Evolutionary conservation across 2,888 invertebrate genomes (phyloP).

Genomic region (Cryptocephalus moraei): DNA sequence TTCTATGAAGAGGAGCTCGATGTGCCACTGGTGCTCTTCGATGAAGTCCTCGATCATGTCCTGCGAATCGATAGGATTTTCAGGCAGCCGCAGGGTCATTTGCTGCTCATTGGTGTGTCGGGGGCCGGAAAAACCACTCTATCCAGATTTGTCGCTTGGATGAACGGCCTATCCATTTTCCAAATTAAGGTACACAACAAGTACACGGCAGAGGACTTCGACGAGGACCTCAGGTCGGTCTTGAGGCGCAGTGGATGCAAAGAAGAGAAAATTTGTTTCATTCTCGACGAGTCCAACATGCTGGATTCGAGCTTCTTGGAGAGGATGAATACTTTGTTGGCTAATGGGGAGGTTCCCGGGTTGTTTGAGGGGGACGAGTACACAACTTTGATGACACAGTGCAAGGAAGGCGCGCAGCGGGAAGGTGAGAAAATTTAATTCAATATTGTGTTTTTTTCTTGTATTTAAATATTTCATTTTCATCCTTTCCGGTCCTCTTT

Average conservation of each 20-base stretch:
- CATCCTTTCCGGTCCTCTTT: not conserved
- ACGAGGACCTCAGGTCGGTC: slow-evolving; percentile 91
- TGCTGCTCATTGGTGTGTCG: slow-evolving; percentile 94
- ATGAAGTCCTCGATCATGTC: slow-evolving; percentile 99
- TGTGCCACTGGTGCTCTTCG: slow-evolving; percentile 94
- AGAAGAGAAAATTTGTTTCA: slow-evolving; percentile 98
- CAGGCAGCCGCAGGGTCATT: slow-evolving; percentile 96
- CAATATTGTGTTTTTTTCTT: not conserved
- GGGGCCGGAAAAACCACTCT: slow-evolving; percentile 99
- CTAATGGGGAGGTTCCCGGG: slow-evolving; percentile 96
- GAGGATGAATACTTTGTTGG: slow-evolving; percentile 96
- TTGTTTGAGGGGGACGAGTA: slow-evolving; percentile 96
- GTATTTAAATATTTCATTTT: slow-evolving; percentile 2
- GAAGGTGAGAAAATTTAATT: slow-evolving; percentile 47
- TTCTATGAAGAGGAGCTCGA: slow-evolving; percentile 99
- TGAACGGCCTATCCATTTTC: slow-evolving; percentile 98
- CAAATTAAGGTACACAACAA: slow-evolving; percentile 99
- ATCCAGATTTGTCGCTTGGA: slow-evolving; percentile 99
- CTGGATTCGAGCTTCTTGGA: slow-evolving; percentile 97
- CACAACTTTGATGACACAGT: slow-evolving; percentile 98
- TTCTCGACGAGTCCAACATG: slow-evolving; percentile 98
- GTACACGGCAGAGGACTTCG: slow-evolving; percentile 97
- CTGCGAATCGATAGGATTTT: slow-evolving; percentile 97
- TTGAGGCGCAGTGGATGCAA: slow-evolving; percentile 80
- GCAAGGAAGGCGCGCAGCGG: slow-evolving; percentile 96